Conservation (phyloP, 2,888 invertebrate species). For the Lepidonotus clava region DNA sequence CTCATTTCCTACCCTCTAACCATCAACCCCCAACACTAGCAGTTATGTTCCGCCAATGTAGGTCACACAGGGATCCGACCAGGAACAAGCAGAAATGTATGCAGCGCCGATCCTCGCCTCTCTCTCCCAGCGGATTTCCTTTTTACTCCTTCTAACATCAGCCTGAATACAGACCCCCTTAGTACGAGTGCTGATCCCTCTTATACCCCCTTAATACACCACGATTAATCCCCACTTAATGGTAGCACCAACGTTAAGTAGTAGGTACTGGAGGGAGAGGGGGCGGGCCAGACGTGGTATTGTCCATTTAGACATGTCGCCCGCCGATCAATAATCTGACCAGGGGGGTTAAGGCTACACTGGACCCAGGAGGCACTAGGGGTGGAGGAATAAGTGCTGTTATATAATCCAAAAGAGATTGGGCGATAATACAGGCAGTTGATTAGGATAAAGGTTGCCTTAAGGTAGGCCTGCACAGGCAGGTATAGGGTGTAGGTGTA, state of each 20-base stretch:
- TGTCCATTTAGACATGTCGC: not conserved
- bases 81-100: not conserved
- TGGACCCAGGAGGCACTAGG: too few relatives aligned
- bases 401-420: not conserved
- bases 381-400: not conserved
- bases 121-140: too few relatives aligned
- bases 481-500: too few relatives aligned
- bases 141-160: too few relatives aligned
- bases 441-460: too few relatives aligned
- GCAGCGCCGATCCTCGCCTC: too few relatives aligned
- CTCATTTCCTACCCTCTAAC: too few relatives aligned
- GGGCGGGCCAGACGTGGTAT: not conserved
- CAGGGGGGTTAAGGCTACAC: not conserved
- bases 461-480: too few relatives aligned
- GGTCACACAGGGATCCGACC: not conserved
- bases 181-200: not conserved
- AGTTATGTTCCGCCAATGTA: not conserved
- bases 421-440: too few relatives aligned
- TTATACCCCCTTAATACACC: not conserved
- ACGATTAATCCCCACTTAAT: not conserved
- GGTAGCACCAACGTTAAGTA: not conserved
- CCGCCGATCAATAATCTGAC: not conserved
- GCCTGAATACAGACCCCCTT: too few relatives aligned
- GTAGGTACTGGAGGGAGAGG: not conserved
- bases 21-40: slow-evolving; percentile 1